Evolutionary conservation across 2,113 vertebrate species (phyloP).

Genomic region (Lepus americanus): DNA sequence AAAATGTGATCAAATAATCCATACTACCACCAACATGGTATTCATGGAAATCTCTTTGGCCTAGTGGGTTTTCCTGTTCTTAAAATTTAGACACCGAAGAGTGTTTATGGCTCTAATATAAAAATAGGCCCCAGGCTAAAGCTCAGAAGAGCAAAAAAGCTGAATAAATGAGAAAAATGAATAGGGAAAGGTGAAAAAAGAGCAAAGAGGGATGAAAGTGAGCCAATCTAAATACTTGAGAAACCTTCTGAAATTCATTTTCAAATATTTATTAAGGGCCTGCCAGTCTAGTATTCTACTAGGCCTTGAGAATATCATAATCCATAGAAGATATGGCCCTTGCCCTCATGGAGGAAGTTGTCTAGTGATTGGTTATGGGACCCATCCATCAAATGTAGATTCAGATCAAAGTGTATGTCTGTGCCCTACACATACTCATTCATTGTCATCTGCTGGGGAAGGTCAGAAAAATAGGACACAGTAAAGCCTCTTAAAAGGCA

Average conservation of each 20-base stretch:
- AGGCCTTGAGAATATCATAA: background rate
- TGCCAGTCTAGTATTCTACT: background rate
- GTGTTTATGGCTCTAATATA: background rate
- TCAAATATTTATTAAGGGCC: background rate
- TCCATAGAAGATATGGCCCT: background rate
- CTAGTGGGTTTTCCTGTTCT: background rate
- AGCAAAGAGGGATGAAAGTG: background rate
- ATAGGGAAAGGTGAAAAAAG: background rate
- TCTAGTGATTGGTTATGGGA: background rate
- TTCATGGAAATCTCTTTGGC: constrained; percentile 35
- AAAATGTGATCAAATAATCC: constrained; percentile 8
- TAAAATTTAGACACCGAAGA: background rate
- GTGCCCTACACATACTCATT: background rate
- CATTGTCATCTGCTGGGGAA: background rate
- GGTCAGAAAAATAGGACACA: background rate
- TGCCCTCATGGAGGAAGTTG: no score
- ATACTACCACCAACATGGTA: background rate
- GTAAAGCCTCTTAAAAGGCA: background rate
- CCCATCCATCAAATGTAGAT: background rate
- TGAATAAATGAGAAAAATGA: background rate
- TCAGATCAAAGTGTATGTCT: background rate
- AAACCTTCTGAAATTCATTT: background rate
- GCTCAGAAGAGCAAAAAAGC: background rate
- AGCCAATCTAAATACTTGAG: constrained; percentile 38
- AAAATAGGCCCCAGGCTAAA: constrained; percentile 28